A percentile compares a stretch with the other conserved stretches of the same genome.
Evolutionary conservation across 2,888 invertebrate genomes (phyloP).

Genomic region (Nipponacmea schrenckii): DNA sequence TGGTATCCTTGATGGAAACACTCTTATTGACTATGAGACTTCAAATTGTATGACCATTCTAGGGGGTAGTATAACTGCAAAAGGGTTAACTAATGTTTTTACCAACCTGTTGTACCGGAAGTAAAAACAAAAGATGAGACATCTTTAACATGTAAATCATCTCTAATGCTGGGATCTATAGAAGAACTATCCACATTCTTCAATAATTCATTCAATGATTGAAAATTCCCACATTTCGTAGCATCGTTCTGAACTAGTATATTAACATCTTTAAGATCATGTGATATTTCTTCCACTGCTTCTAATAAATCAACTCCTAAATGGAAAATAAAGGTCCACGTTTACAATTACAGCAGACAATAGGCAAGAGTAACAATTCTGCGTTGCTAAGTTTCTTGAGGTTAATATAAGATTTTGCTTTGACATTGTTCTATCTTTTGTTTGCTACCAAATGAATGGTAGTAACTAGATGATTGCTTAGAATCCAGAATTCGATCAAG

Average conservation of each 20-base stretch:
- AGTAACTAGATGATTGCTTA: too few species aligned
- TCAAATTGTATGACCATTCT: too few species aligned
- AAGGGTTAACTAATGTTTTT: too few species aligned
- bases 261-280: conserved; percentile 26
- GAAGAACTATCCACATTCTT: conserved; percentile 17
- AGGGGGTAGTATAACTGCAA: too few species aligned
- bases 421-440: too few species aligned
- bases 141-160: conserved; percentile 13
- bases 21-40: too few species aligned
- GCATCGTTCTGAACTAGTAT: conserved; percentile 28
- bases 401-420: too few species aligned
- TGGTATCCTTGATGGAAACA: too few species aligned
- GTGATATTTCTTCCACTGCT: conserved; percentile 27
- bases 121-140: conserved; percentile 41
- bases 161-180: conserved; percentile 28
- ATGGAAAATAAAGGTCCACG: neutral
- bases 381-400: too few species aligned
- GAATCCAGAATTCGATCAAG: too few species aligned
- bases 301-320: conserved; percentile 27
- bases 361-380: too few species aligned
- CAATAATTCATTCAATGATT: conserved; percentile 25
- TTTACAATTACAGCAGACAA: neutral
- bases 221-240: conserved; percentile 22
- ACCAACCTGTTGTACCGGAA: conserved; percentile 48
- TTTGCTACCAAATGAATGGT: too few species aligned